A percentile compares a stretch with the other conserved stretches of the same genome.
Evolutionary conservation across 2,888 invertebrate genomes (phyloP).

Genomic region (Vanessa cardui): DNA sequence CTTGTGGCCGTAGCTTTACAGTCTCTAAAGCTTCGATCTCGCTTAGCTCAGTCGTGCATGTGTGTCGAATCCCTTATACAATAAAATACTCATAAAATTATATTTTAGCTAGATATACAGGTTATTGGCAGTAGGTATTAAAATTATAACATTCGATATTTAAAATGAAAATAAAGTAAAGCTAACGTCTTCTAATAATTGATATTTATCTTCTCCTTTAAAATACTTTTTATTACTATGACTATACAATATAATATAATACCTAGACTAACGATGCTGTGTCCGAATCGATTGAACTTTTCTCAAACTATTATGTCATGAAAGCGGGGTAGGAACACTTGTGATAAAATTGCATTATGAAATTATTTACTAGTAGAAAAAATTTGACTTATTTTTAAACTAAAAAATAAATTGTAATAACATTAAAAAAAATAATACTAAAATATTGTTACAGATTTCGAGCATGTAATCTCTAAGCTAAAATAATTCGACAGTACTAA

Average conservation of each 20-base stretch:
- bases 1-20: too few relatives aligned
- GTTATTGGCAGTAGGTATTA: slow-evolving; percentile 24
- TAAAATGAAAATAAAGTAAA: slow-evolving; percentile 6
- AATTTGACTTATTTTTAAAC: too few relatives aligned
- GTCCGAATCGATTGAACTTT: slow-evolving; percentile 24
- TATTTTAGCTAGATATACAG: neutral
- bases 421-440: too few relatives aligned
- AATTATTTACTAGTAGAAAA: too few relatives aligned
- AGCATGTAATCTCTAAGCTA: too few relatives aligned
- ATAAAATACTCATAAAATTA: slow-evolving; percentile 8
- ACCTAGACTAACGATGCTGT: slow-evolving; percentile 41
- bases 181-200: slow-evolving; percentile 26
- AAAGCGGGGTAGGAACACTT: neutral
- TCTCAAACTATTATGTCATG: neutral
- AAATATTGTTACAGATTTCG: too few relatives aligned
- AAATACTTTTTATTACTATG: slow-evolving; percentile 38
- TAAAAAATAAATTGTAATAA: too few relatives aligned
- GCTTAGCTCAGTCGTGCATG: neutral
- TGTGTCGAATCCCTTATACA: neutral
- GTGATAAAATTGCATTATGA: neutral
- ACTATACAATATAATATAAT: slow-evolving; percentile 40
- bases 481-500: too few relatives aligned
- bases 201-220: slow-evolving; percentile 27
- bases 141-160: slow-evolving; percentile 13
- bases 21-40: too few relatives aligned